A percentile compares a stretch with the other conserved stretches of the same genome.
Evolutionary conservation across 2,113 vertebrate genomes (phyloP).

Genomic region (Gymnobelideus leadbeateri): DNA sequence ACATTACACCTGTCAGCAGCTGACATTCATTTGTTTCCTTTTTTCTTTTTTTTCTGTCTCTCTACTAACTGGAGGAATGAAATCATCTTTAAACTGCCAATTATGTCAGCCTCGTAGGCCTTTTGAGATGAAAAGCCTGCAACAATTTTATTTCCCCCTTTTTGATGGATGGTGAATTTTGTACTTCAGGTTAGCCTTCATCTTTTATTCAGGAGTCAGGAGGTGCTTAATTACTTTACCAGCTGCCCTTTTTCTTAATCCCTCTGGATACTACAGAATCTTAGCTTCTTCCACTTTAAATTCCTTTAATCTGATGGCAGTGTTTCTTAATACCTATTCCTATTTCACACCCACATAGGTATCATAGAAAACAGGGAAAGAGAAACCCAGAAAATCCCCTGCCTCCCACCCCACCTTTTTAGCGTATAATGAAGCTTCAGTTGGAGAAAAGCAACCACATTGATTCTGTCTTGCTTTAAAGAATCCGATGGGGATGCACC

Average conservation of each 20-base stretch:
- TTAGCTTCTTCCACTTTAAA: conserved; percentile 51
- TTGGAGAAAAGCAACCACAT: neutral
- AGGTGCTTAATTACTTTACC: conserved; percentile 18
- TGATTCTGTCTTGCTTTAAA: conserved; percentile 28
- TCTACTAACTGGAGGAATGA: conserved; percentile 47
- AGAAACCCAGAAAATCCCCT: conserved; percentile 10
- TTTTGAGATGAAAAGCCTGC: conserved; percentile 43
- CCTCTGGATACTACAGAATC: conserved; percentile 22
- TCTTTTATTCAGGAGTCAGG: conserved; percentile 18
- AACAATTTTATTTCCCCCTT: conserved; percentile 38
- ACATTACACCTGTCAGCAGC: conserved; percentile 2
- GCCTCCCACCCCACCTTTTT: neutral
- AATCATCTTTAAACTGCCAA: conserved; percentile 51
- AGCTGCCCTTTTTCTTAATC: conserved; percentile 30
- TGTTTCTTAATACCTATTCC: conserved; percentile 26
- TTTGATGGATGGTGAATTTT: conserved; percentile 19
- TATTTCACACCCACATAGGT: neutral
- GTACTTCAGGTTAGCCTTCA: neutral
- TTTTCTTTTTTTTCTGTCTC: conserved; percentile 38
- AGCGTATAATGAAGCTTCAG: neutral
- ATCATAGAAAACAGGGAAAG: neutral
- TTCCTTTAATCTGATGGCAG: conserved; percentile 44
- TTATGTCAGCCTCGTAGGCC: conserved; percentile 20
- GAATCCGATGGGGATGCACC: conserved; percentile 7
- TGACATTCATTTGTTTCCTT: conserved; percentile 55